phyloP scores from a whole-genome alignment of 2,888 invertebrate genomes.

The Leucophora obtusa region DNA sequence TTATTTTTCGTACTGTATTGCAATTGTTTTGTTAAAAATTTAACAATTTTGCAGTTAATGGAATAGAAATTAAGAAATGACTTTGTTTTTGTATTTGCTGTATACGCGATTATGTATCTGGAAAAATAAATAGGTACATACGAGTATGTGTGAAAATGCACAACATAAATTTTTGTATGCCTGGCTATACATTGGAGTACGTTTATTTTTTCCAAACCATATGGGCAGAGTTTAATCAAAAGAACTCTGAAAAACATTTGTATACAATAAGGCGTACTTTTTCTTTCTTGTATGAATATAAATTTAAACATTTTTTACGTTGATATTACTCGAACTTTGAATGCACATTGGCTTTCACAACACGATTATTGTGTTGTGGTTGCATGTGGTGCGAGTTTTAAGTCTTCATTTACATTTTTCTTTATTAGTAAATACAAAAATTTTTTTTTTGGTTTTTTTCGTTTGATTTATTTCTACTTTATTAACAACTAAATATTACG shows the following conservation, averaged over 20 bases:
- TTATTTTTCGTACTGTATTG: background rate
- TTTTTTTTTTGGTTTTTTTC: background rate
- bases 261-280: background rate
- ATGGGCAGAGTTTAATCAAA: background rate
- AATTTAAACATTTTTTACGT: background rate
- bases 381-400: constrained; percentile 31
- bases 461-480: constrained; percentile 14
- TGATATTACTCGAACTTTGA: constrained; percentile 3
- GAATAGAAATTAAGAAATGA: constrained; percentile 10
- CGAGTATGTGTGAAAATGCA: background rate
- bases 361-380: constrained; percentile 8
- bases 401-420: background rate
- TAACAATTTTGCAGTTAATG: constrained; percentile 10
- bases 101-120: background rate
- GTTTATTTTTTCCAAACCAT: background rate
- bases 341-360: constrained; percentile 37
- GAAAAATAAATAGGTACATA: background rate
- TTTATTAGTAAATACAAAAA: background rate
- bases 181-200: too few relatives aligned
- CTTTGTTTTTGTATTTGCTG: background rate
- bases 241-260: background rate
- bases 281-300: background rate
- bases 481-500: constrained; percentile 28
- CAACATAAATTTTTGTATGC: background rate
- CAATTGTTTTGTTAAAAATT: background rate